Conservation (phyloP, 1,140 invertebrate genomes). For the Ceratina japonica region DNA sequence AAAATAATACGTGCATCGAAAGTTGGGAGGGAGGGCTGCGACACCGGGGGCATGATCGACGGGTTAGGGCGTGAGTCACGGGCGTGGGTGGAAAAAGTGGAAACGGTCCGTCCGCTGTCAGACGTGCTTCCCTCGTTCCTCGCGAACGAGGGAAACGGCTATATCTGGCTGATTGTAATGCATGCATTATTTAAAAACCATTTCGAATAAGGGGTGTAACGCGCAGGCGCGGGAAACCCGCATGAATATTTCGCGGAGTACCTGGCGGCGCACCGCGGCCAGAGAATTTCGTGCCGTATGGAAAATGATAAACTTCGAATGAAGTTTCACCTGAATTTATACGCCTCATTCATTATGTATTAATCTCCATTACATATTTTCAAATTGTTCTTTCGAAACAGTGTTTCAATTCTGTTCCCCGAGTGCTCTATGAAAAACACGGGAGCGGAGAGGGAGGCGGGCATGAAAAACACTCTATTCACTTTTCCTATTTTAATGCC, state of each 20-base stretch:
- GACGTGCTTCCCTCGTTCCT: not conserved
- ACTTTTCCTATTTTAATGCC: no score
- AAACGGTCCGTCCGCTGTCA: conserved; percentile 5
- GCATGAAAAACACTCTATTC: no score
- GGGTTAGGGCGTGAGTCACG: not conserved
- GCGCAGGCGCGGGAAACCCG: not conserved
- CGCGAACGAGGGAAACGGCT: not conserved
- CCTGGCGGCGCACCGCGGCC: not conserved
- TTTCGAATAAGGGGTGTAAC: conserved; percentile 1
- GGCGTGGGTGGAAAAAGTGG: not conserved
- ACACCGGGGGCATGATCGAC: not conserved
- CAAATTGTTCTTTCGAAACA: not conserved
- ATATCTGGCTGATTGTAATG: conserved; percentile 22
- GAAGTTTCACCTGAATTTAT: not conserved
- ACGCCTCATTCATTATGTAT: conserved; percentile 1
- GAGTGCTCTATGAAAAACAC: not conserved
- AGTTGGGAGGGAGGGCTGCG: not conserved
- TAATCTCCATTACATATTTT: conserved; percentile 1
- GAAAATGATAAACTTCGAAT: conserved; percentile 18
- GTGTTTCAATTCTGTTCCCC: not conserved
- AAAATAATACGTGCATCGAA: conserved; percentile 23
- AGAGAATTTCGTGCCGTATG: conserved; percentile 1
- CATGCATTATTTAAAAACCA: conserved; percentile 21
- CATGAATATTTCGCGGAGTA: conserved; percentile 14
- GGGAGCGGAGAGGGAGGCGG: not conserved